Evolutionary conservation across 2,797 vertebrate species (phyloP).

Genomic region (Coreius guichenoti): DNA sequence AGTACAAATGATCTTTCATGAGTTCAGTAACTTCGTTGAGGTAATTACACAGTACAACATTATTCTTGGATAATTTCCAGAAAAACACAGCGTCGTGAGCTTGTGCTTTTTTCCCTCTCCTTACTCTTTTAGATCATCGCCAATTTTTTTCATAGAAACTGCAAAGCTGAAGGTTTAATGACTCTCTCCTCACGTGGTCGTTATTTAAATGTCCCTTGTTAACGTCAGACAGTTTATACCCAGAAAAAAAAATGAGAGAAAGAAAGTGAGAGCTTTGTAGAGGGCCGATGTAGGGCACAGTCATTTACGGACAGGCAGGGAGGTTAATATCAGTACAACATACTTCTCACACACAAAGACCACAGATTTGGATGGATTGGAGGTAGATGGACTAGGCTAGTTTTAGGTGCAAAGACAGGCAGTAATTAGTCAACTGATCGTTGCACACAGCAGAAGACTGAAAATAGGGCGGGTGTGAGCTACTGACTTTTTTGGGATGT

Average conservation of each 20-base stretch:
- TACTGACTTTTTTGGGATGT: slow-evolving; percentile 69
- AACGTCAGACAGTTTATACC: slow-evolving; percentile 58
- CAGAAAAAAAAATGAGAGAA: slow-evolving; percentile 35
- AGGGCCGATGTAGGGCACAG: slow-evolving; percentile 2
- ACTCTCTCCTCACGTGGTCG: slow-evolving; percentile 56
- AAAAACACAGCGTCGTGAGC: slow-evolving; percentile 78
- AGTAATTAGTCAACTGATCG: slow-evolving; percentile 66
- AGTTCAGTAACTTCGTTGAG: slow-evolving; percentile 81
- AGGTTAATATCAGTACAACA: slow-evolving; percentile 45
- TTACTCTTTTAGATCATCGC: slow-evolving; percentile 55
- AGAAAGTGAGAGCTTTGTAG: slow-evolving; percentile 23
- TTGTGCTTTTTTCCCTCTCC: slow-evolving; percentile 41
- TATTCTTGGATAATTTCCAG: slow-evolving; percentile 85
- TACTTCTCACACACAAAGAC: neutral
- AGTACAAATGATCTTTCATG: slow-evolving; percentile 84
- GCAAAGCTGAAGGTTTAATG: slow-evolving; percentile 64
- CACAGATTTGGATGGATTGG: slow-evolving; percentile 22
- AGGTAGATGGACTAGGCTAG: slow-evolving; percentile 14
- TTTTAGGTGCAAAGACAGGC: slow-evolving; percentile 36
- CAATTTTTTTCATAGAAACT: slow-evolving; percentile 62
- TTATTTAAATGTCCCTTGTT: slow-evolving; percentile 64
- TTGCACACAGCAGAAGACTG: slow-evolving; percentile 70
- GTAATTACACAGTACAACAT: slow-evolving; percentile 83
- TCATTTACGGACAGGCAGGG: slow-evolving; percentile 37
- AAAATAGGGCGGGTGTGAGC: slow-evolving; percentile 65